Conservation (phyloP, 2,888 invertebrate species). For the Catocala fraxini region DNA sequence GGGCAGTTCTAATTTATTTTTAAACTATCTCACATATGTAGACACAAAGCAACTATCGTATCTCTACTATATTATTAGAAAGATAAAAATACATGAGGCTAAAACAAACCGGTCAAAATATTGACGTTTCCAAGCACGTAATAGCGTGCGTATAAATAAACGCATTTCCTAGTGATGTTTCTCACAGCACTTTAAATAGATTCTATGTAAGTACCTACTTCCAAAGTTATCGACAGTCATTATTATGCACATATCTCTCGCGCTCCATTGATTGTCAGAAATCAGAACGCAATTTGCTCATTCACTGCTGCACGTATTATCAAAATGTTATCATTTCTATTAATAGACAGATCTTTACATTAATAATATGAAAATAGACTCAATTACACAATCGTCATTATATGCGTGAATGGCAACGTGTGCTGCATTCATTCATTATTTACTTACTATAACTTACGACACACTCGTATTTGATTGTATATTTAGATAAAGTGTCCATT, state of each 20-base stretch:
- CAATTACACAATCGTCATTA: slow-evolving; percentile 23
- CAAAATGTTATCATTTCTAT: slow-evolving; percentile 38
- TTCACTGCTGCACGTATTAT: slow-evolving; percentile 29
- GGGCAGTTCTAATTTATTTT: too few relatives aligned
- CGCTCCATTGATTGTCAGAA: slow-evolving; percentile 29
- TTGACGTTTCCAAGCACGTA: slow-evolving; percentile 11
- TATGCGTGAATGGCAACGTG: slow-evolving; percentile 12
- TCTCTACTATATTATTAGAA: too few relatives aligned
- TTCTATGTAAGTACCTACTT: slow-evolving; percentile 10
- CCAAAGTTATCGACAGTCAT: slow-evolving; percentile 23
- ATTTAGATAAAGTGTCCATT: slow-evolving; percentile 3
- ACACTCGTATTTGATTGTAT: not conserved
- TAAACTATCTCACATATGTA: too few relatives aligned
- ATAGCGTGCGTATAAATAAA: slow-evolving; percentile 2
- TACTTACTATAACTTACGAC: not conserved
- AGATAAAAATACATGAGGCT: not conserved
- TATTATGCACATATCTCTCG: slow-evolving; percentile 19
- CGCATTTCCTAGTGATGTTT: slow-evolving; percentile 15
- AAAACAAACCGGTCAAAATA: not conserved
- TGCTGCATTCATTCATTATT: slow-evolving; percentile 28
- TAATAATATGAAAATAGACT: slow-evolving; percentile 21
- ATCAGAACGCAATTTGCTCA: slow-evolving; percentile 30
- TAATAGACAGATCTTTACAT: slow-evolving; percentile 29
- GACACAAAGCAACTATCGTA: too few relatives aligned
- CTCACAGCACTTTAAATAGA: slow-evolving; percentile 10